Base-by-base conservation (phyloP, 2,888 invertebrate genomes). In the Drosophila tanythrix region DNA sequence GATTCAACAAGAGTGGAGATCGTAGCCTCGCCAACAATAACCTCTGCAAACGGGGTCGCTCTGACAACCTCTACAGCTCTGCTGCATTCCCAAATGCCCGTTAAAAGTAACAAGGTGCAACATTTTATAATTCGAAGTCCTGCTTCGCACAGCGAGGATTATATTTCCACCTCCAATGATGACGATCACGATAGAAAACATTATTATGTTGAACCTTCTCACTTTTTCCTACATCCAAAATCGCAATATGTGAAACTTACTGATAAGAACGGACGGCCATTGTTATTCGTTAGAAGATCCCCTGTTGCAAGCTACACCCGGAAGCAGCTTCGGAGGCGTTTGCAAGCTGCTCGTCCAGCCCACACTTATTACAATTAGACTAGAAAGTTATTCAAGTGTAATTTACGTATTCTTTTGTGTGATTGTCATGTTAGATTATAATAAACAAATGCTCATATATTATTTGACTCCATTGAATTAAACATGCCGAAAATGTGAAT, bases 251-350 rank as follows among this genome's bases (percentile, higher is more conserved):
- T 78, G 0, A 33, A 52, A 3, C 27, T 78, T 18, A 71, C 61
- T 29, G 81, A 76, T 33, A 59, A 64, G 5, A 55, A 65, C 25
- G 78, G 78, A n/a, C 18, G 40, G 6, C 80, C 71, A 11, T 33
- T 71, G 31, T 31, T 78, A 63, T 29, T 76, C 13, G 25, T 76
- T 11, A 52, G 64, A 33, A 52, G 64, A 33, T 64, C 76, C 43
- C 70, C 80, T 21, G 29, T 35, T 13, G 7, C 21, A 21, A 43
- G n/a, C 2, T 33, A n/a, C 33, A 69, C 50, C 0, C 56, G 27
- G 6, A 56, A 46, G 10, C 50, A 56, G 1, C 0, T 35, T n/a
- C 51, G 57, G 13, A 75, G 60, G 2, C 75, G 60, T 10, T 31
- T 65, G 11, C 65, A 38, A 11, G 36, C 40, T 7, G 33, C 61